These are phyloP conservation scores for Antheraea pernyi DNA, from an alignment of 1,140 invertebrate species.

Conservation along the genomic window DNA sequence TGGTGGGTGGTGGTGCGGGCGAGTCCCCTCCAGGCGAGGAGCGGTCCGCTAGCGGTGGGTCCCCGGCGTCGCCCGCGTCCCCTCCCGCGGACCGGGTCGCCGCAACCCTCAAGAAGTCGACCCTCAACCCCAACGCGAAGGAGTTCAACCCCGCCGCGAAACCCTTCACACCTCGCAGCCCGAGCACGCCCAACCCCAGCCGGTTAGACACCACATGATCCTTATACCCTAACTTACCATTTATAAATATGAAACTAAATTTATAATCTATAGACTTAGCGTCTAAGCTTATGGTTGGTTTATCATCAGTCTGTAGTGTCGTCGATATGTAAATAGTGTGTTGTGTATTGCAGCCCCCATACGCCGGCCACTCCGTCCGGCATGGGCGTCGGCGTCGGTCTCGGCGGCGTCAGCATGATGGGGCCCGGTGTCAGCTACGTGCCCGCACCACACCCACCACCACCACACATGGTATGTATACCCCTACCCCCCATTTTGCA, in stretches of 20 bases:
- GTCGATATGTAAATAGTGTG: too few species aligned
- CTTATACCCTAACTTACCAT: too few species aligned
- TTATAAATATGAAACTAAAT: too few species aligned
- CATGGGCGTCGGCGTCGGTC: slow-evolving; percentile 62
- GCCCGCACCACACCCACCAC: slow-evolving; percentile 61
- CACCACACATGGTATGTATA: slow-evolving; percentile 58
- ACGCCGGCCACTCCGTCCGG: slow-evolving; percentile 88
- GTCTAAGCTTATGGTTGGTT: too few species aligned
- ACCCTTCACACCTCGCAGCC: slow-evolving; percentile 90
- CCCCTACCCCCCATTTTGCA: not conserved
- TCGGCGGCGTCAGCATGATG: slow-evolving; percentile 56
- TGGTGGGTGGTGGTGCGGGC: slow-evolving; percentile 25
- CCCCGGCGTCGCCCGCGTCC: slow-evolving; percentile 33
- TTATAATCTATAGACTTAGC: too few species aligned
- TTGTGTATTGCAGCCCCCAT: slow-evolving; percentile 82
- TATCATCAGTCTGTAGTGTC: too few species aligned
- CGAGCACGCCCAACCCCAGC: slow-evolving; percentile 80
- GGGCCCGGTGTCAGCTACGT: slow-evolving; percentile 66
- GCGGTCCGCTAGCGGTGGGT: slow-evolving; percentile 31
- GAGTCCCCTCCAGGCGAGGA: slow-evolving; percentile 35
- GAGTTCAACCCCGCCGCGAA: slow-evolving; percentile 94
- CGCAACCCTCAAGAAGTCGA: slow-evolving; percentile 86
- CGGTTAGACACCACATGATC: slow-evolving; percentile 39
- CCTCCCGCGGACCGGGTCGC: slow-evolving; percentile 80
- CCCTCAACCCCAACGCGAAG: slow-evolving; percentile 92